phyloP scores from a whole-genome alignment of 2,888 invertebrate species.

The Monoplex corrugatus region DNA sequence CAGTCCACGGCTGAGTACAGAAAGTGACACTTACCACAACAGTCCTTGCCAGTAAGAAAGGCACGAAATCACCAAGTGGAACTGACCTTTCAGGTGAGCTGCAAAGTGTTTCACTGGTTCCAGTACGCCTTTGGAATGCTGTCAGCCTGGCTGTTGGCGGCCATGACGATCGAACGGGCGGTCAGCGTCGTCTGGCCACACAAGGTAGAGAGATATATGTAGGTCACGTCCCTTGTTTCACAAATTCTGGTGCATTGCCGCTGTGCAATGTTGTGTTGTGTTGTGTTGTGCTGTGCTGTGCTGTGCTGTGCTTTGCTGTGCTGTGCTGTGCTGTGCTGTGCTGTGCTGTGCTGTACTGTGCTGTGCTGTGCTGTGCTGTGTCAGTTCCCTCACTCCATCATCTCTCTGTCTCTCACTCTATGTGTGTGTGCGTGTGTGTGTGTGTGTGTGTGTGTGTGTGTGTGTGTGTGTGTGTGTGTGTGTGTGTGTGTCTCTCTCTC shows the following conservation, averaged over 20 bases:
- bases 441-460: slow-evolving; percentile 3
- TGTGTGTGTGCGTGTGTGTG: background rate
- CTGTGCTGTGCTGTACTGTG: too few relatives aligned
- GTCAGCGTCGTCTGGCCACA: slow-evolving; percentile 13
- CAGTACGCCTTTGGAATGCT: background rate
- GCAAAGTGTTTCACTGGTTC: background rate
- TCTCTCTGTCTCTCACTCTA: background rate
- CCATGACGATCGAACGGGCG: background rate
- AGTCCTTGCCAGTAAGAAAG: too few relatives aligned
- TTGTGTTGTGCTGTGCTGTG: background rate
- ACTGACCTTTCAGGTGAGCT: background rate
- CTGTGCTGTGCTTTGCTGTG: background rate
- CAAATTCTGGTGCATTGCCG: too few relatives aligned
- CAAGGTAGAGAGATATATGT: background rate
- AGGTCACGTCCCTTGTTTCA: too few relatives aligned
- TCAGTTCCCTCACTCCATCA: background rate
- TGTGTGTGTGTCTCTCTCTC: background rate
- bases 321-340: too few relatives aligned
- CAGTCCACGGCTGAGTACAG: too few relatives aligned
- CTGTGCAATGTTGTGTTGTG: background rate
- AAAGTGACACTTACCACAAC: too few relatives aligned
- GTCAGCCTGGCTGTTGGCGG: slow-evolving; percentile 4
- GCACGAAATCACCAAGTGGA: too few relatives aligned
- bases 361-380: too few relatives aligned
- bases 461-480: background rate